phyloP scores from a whole-genome alignment of 2,113 vertebrate genomes.

The Datnioides undecimradiatus region DNA sequence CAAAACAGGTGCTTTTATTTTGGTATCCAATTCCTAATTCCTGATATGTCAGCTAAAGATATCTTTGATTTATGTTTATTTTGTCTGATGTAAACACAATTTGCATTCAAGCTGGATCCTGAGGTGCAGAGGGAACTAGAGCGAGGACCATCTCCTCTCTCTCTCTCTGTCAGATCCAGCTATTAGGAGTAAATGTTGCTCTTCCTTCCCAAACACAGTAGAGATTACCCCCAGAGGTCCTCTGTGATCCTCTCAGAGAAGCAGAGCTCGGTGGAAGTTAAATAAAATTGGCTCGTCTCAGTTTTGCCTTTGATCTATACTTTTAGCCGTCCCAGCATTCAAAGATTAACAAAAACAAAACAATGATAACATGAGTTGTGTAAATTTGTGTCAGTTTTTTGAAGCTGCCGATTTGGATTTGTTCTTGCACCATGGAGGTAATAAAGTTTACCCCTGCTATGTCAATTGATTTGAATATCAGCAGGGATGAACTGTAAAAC shows the following conservation, averaged over 20 bases:
- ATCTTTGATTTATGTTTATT: neutral
- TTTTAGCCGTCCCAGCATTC: neutral
- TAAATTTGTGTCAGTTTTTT: constrained; percentile 3
- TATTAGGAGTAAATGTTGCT: constrained; percentile 7
- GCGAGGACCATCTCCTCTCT: neutral
- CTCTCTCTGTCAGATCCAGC: neutral
- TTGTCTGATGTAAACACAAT: neutral
- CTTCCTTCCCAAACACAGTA: constrained; percentile 5
- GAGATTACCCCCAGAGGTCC: neutral
- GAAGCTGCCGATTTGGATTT: neutral
- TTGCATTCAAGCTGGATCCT: neutral
- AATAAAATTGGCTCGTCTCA: neutral
- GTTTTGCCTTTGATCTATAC: neutral
- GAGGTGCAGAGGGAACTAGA: neutral
- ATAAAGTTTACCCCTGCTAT: too few relatives aligned
- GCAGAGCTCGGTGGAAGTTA: neutral
- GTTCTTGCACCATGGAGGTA: neutral
- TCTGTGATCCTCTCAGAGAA: constrained; percentile 8
- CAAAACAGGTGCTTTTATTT: neutral
- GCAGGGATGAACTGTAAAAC: too few relatives aligned
- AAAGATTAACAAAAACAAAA: neutral
- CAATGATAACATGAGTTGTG: neutral
- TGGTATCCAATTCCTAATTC: neutral
- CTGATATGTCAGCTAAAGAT: neutral
- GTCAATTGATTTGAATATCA: neutral